Percentiles rank a stretch among this genome's conserved stretches.
phyloP scores from a whole-genome alignment of 1,140 invertebrate species.

The Olivierus martensii region DNA sequence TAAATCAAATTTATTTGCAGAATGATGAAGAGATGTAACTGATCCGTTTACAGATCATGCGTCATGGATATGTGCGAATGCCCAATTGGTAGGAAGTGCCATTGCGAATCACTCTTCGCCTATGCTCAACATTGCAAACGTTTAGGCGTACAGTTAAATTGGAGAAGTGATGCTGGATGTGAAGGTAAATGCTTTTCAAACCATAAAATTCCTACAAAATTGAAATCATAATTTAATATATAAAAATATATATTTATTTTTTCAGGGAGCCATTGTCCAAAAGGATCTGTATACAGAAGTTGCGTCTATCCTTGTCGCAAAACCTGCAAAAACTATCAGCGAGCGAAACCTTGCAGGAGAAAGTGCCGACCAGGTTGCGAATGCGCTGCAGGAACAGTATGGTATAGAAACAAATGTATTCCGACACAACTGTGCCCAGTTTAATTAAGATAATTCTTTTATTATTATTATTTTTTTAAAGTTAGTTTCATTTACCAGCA shows the following conservation, averaged over 20 bases:
- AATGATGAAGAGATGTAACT: background rate
- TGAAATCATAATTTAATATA: background rate
- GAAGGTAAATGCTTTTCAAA: conserved; percentile 17
- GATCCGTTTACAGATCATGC: conserved; percentile 46
- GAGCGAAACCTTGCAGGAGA: conserved; percentile 24
- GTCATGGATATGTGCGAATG: conserved; percentile 83
- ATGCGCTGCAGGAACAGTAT: conserved; percentile 26
- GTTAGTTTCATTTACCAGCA: background rate
- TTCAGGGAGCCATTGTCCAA: conserved; percentile 21
- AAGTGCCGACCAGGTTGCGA: conserved; percentile 28
- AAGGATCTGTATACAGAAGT: conserved; percentile 23
- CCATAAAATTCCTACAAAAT: too few species aligned
- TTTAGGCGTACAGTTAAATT: conserved; percentile 43
- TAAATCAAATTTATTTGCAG: too few species aligned
- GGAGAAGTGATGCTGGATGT: conserved; percentile 47
- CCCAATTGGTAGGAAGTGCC: conserved; percentile 53
- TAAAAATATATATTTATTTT: background rate
- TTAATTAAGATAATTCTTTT: background rate
- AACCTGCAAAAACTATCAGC: conserved; percentile 25
- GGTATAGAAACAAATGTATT: conserved; percentile 28
- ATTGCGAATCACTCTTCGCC: conserved; percentile 76
- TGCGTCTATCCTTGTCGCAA: conserved; percentile 26
- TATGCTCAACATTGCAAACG: conserved; percentile 72
- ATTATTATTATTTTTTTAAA: too few species aligned
- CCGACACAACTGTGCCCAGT: conserved; percentile 24